Evolutionary conservation across 2,797 vertebrate species (phyloP).

Genomic region (Hybognathus amarus): DNA sequence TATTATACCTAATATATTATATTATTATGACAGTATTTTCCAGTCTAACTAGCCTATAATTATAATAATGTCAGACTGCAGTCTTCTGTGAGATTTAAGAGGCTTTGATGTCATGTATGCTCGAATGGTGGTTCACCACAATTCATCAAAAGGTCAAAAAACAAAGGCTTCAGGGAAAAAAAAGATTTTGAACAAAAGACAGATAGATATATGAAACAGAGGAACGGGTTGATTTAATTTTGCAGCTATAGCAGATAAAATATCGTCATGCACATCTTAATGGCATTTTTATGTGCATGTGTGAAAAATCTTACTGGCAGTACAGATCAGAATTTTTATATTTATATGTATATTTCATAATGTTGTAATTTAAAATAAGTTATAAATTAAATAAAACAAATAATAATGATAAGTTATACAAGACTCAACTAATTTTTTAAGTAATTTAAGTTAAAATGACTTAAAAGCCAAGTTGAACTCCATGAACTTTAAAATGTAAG

Average conservation of each 20-base stretch:
- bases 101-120: conserved; percentile 31
- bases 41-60: conserved; percentile 20
- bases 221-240: conserved; percentile 20
- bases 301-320: not conserved
- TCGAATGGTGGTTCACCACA: conserved; percentile 35
- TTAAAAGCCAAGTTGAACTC: no score
- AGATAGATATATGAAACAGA: conserved; percentile 27
- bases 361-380: not conserved
- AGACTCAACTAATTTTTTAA: no score
- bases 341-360: not conserved
- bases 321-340: not conserved
- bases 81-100: conserved; percentile 40
- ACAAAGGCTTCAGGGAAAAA: conserved; percentile 30
- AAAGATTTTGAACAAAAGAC: conserved; percentile 23
- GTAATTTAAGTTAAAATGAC: no score
- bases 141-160: conserved; percentile 50
- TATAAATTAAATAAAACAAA: no score
- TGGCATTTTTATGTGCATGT: not conserved
- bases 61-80: conserved; percentile 15
- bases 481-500: no score
- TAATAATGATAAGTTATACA: no score
- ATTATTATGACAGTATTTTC: not conserved
- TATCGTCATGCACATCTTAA: not conserved
- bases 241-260: conserved; percentile 31
- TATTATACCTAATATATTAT: no score